Percentiles rank a stretch among this genome's conserved stretches.
Evolutionary conservation across 92 coral and sea anemone species (phyloP).

Genomic region (Heliopora coerulea): DNA sequence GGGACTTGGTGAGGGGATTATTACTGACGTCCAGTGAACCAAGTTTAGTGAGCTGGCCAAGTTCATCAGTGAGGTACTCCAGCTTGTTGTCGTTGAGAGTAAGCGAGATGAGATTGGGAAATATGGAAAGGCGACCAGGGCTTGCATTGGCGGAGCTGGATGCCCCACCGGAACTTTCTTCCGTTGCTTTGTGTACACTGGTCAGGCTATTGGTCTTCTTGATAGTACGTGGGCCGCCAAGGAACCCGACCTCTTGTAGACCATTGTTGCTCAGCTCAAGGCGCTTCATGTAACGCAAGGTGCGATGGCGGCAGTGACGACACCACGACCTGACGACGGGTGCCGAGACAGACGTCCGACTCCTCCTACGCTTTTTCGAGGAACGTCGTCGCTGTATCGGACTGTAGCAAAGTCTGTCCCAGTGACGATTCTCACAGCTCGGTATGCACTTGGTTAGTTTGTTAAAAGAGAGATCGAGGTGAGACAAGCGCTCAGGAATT

Average conservation of each 20-base stretch:
- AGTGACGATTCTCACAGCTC: constrained; percentile 39
- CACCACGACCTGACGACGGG: constrained; percentile 62
- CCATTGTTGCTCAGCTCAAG: constrained; percentile 79
- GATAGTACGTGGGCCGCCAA: constrained; percentile 25
- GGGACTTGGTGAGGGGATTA: constrained; percentile 66
- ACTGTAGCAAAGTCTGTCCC: constrained; percentile 66
- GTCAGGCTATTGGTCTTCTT: constrained; percentile 25
- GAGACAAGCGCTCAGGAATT: constrained; percentile 84
- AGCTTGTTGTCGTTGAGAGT: constrained; percentile 69
- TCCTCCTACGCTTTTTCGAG: constrained; percentile 49
- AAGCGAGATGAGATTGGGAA: constrained; percentile 82
- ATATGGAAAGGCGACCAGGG: constrained; percentile 56
- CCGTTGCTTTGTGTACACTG: neutral
- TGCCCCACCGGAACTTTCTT: neutral
- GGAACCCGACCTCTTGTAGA: constrained; percentile 63
- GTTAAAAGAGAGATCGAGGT: constrained; percentile 80
- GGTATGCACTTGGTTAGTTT: constrained; percentile 61
- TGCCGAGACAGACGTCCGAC: constrained; percentile 55
- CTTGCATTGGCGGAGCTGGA: constrained; percentile 33
- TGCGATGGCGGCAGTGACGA: constrained; percentile 78
- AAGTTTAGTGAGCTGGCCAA: constrained; percentile 75
- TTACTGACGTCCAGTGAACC: constrained; percentile 83
- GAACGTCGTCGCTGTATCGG: constrained; percentile 65
- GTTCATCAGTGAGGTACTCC: constrained; percentile 58
- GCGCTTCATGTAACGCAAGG: constrained; percentile 72